Evolutionary conservation across 2,888 invertebrate species (phyloP), one percentile per base, ranked within the genome.

Genomic region (Macrophya alboannulata): DNA sequence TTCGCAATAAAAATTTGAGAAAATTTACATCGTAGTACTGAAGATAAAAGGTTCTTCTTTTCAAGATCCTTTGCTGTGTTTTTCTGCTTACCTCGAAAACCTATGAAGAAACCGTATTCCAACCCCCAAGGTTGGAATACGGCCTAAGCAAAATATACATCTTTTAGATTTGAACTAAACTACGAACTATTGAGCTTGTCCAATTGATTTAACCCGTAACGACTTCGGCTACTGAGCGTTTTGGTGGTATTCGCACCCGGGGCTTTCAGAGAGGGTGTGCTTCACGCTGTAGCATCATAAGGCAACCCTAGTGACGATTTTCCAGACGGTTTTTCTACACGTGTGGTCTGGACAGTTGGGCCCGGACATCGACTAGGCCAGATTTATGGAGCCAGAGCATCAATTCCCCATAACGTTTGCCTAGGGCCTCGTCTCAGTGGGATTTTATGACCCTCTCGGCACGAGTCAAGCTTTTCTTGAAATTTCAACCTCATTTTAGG

Each of bases 351-450:
- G n/a, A 74, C 72, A 74, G 72, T 74, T 45, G 72, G 72, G 21
- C 45, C 21, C 45, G 4, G 45, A 74, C 43, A 74, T 72, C 43
- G 72, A 72, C 40, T 43, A 43, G 40, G 45, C 37, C 37, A 68
- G 68, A 68, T 68, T 68, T 68, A 68, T 68, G 72, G 21, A 40
- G 72, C n/a, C 72, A 40, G 72, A 72, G n/a, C 72, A 43, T 72
- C 72, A 72, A 72, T 72, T n/a, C 72, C 21, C 72, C 45, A 25
- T 74, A 74, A 74, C 72, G 72, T 45, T 21, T 15, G 45, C 45
- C 43, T 43, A 17, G 45, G 45, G 21, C 72, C 72, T 45, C 25
- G 72, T 45, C 72, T 21, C 72, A 12, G 17, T 45, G 45, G 72
- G 45, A 43, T n/a, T 43, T 74, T 45, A 74, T n/a, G 43, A 40